phyloP scores from a whole-genome alignment of 2,888 invertebrate genomes.

The Scaptomyza cyrtandrae region DNA sequence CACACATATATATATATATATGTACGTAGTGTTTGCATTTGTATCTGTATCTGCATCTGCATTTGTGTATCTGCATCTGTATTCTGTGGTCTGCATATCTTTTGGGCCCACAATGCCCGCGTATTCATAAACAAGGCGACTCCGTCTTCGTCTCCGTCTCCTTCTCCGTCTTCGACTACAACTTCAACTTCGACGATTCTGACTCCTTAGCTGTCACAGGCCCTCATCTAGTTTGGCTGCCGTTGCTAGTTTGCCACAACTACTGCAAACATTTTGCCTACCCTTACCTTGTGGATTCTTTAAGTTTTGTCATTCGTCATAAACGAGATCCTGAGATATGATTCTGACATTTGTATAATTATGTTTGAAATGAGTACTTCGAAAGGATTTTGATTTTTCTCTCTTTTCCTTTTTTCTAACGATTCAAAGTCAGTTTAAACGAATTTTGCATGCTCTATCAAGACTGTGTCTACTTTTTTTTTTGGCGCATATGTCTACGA shows the following conservation, averaged over 20 bases:
- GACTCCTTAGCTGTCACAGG: constrained; percentile 36
- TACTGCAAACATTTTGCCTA: constrained; percentile 35
- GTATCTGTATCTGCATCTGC: constrained; percentile 23
- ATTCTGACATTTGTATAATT: too few relatives aligned
- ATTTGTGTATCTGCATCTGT: constrained; percentile 34
- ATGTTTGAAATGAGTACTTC: too few relatives aligned
- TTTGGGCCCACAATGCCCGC: constrained; percentile 68
- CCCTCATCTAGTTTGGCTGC: constrained; percentile 61
- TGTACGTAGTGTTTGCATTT: constrained; percentile 27
- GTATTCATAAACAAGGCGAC: constrained; percentile 76
- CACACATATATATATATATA: constrained; percentile 4
- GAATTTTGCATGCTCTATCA: too few relatives aligned
- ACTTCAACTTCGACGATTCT: constrained; percentile 10
- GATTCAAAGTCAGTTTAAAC: too few relatives aligned
- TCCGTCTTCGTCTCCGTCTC: constrained; percentile 10
- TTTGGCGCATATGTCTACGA: neutral
- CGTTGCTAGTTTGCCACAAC: constrained; percentile 52
- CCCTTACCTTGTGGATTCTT: neutral
- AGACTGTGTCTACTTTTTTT: neutral
- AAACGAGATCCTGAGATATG: too few relatives aligned
- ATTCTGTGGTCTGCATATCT: constrained; percentile 36
- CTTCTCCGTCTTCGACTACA: neutral
- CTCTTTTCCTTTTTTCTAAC: too few relatives aligned
- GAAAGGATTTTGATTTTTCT: too few relatives aligned
- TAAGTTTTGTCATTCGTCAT: neutral